Base-by-base conservation (phyloP, 2,888 invertebrate genomes). In the Tyria jacobaeae region DNA sequence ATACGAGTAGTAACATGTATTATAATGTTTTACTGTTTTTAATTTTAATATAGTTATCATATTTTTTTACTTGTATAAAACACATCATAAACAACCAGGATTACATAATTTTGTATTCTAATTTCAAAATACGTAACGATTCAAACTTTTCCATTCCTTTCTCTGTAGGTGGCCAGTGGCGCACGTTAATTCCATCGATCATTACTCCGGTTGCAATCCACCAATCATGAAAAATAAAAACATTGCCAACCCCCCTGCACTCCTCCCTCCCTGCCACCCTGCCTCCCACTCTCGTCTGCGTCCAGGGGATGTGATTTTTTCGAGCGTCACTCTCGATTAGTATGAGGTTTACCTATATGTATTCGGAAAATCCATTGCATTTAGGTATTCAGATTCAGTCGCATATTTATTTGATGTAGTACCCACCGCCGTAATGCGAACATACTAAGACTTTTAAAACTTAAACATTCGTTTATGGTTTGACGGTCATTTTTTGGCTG, bases 191-290 rank as follows among this genome's bases (percentile, higher is more conserved):
- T 90, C 92, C 90, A 94, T 93, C 92, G 93, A 93, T 94, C 93
- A 92, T 93, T 92, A 91, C 92, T 89, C 86, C 83, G 85, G 88
- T 85, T 92, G 93, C 92, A 92, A 92, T 91, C 92, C 92, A 89
- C 92, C 93, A 92, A 92, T 92, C 91, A 90, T 82, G 90, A 89
- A 92, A 90, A 92, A 93, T 92, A 90, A 94, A 92, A 93, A 92
- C 91, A 92, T 75, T 82, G 86, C 81, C 87, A 79, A 83, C 90
- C 88, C 89, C 88, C 89, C 89, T 86, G 86, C 84, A 79, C 76
- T 82, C 79, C 78, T 83, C 81, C 77, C 71, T 62, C 57, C 52
- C 52, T 61, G 47, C 70, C 70, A 60, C 68, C 76, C 64, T 48
- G 31, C 64, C 25, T 49, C 55, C 79, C 76, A 77, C 78, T 76